These are phyloP conservation scores for Cantharis flavilabris DNA, from an alignment of 2,888 invertebrate species.

Conservation along the genomic window DNA sequence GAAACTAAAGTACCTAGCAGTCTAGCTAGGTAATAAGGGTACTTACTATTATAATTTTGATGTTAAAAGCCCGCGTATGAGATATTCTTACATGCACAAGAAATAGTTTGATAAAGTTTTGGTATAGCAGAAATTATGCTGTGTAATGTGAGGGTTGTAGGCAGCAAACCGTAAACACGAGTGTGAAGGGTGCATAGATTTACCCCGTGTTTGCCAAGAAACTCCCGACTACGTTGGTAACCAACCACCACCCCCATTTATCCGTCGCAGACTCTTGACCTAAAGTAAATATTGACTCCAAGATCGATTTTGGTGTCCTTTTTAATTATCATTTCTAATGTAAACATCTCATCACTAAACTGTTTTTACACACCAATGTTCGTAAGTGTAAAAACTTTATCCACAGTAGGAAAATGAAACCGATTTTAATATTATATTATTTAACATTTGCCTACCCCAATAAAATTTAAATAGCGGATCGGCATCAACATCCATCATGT, in stretches of 20 bases:
- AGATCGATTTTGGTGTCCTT: slow-evolving; percentile 36
- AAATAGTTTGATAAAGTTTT: slow-evolving; percentile 32
- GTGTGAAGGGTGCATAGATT: slow-evolving; percentile 57
- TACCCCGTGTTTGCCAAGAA: slow-evolving; percentile 52
- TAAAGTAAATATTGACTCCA: slow-evolving; percentile 43
- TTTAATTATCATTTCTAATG: slow-evolving; percentile 24
- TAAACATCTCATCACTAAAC: slow-evolving; percentile 7
- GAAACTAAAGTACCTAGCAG: not conserved
- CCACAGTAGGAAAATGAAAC: not conserved
- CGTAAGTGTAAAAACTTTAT: not conserved
- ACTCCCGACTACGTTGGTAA: slow-evolving; percentile 17
- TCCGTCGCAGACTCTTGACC: slow-evolving; percentile 41
- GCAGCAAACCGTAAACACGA: slow-evolving; percentile 56
- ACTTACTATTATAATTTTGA: slow-evolving; percentile 20
- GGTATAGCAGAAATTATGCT: slow-evolving; percentile 46
- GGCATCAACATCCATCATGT: not conserved
- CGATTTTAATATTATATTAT: not conserved
- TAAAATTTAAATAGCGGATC: not conserved
- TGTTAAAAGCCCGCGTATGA: slow-evolving; percentile 11
- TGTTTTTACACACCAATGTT: not conserved
- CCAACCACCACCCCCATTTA: not conserved
- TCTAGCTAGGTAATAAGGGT: not conserved
- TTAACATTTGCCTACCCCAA: not conserved
- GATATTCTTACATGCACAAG: slow-evolving; percentile 17
- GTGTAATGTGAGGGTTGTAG: slow-evolving; percentile 54